Conservation (phyloP, 2,113 vertebrate genomes). For the Dunckerocampus dactyliophorus region DNA sequence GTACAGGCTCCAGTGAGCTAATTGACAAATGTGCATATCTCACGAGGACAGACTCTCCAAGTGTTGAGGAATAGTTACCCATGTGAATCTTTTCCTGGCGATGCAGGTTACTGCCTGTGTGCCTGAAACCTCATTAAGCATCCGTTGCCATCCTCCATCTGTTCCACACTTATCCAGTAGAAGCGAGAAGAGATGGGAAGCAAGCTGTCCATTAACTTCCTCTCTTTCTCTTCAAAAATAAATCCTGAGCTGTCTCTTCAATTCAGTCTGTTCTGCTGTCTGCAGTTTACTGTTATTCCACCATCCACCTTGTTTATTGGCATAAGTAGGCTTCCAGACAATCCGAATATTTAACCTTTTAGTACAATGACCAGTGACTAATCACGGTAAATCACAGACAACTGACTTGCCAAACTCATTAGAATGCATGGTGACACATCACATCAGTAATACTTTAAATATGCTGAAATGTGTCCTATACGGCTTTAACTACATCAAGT, state of each 20-base stretch:
- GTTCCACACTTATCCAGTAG: slow-evolving; percentile 64
- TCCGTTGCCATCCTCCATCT: slow-evolving; percentile 72
- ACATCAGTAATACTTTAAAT: too few species aligned
- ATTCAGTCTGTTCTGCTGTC: background rate
- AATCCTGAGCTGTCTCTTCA: background rate
- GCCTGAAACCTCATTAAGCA: slow-evolving; percentile 72
- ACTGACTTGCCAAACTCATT: too few species aligned
- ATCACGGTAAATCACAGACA: too few species aligned
- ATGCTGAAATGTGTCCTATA: too few species aligned
- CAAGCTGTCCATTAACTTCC: slow-evolving; percentile 44
- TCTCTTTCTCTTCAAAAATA: background rate
- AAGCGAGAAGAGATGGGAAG: slow-evolving; percentile 30
- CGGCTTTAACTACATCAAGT: too few species aligned
- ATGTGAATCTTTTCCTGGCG: slow-evolving; percentile 69
- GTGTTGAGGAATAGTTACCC: slow-evolving; percentile 63
- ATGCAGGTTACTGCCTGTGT: slow-evolving; percentile 62
- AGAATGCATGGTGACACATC: too few species aligned
- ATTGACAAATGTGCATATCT: slow-evolving; percentile 61
- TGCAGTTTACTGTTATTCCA: background rate
- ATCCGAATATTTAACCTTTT: background rate
- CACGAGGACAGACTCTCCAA: slow-evolving; percentile 42
- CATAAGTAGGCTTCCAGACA: background rate
- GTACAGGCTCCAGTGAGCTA: slow-evolving; percentile 28
- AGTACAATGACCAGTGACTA: background rate
- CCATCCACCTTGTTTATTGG: background rate